Evolutionary conservation across 2,113 vertebrate genomes (phyloP).

Genomic region (Vulpes ferrilata): DNA sequence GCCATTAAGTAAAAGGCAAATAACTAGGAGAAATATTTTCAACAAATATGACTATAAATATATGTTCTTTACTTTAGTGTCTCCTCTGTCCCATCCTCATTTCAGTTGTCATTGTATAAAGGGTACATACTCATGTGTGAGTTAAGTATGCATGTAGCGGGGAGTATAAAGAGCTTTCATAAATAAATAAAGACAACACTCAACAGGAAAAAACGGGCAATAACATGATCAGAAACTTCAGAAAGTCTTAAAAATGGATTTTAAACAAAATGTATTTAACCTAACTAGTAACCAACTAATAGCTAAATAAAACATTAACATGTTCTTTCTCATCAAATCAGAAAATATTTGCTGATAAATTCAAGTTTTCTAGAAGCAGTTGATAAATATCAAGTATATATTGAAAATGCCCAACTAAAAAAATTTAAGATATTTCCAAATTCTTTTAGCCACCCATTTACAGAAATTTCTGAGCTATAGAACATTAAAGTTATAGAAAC

Average conservation of each 20-base stretch:
- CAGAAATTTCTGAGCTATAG: neutral
- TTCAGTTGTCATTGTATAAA: neutral
- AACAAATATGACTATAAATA: neutral
- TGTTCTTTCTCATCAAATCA: neutral
- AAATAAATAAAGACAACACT: neutral
- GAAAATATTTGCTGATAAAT: neutral
- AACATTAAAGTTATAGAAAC: neutral
- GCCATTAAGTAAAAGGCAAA: neutral
- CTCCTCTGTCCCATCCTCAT: neutral
- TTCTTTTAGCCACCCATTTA: neutral
- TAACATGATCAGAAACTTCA: neutral
- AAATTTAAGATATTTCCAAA: neutral
- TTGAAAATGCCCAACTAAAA: neutral
- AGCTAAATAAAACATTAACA: neutral
- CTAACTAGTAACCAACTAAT: neutral
- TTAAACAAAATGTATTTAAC: neutral
- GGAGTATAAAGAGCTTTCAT: neutral
- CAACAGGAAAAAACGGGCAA: neutral
- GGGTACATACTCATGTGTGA: no score
- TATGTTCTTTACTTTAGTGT: neutral
- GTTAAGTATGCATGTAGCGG: neutral
- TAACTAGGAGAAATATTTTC: neutral
- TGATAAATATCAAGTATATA: conserved; percentile 4
- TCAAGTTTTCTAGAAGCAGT: neutral
- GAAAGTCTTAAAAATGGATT: neutral